Evolutionary conservation across 2,888 invertebrate genomes (phyloP), one percentile per base, ranked within the genome.

Genomic region (Chymomyza amoena): DNA sequence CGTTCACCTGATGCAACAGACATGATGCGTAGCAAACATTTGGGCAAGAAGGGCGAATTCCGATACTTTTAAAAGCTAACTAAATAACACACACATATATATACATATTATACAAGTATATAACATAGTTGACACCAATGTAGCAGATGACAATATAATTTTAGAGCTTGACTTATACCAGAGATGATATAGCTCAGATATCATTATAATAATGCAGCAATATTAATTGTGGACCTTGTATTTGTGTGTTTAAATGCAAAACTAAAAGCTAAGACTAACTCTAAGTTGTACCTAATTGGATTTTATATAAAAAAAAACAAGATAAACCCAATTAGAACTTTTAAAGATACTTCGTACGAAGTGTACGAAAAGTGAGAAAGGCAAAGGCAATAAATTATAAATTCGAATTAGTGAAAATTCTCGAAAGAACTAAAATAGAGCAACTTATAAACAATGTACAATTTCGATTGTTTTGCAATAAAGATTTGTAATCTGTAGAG

Each of bases 21-120:
- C 91, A 96, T 96, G 96, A 95, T 97, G 84, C 95, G 96, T 88
- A 96, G 96, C 91, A 96, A 97, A 91, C 94, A 97, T 82, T 95
- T 96, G 91, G 97, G 97, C 93, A 97, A 97, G 94, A 97, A 97
- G 94, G 97, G 97, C 92, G 97, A 97, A 94, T 97, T 97, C 93
- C 95, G 97, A 92, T 97, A 97, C 93, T 97, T 97, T 93, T 97
- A 94, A 94, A 39, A 51, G 20, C 45, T 50, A 25, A 57, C 18
- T 25, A 20, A 57, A 25, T 5, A 45, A 69, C 56, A 61, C 25
- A 25, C 20, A 57, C 54, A 10, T 60, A n/a, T 62, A 66, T 39
- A 52, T 59, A 28, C 45, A 59, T 62, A 57, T 51, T 57, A 64
- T 65, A 64, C 51, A 64, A 32, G n/a, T 39, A 25, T 25, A 54